phyloP scores from a whole-genome alignment of 2,888 invertebrate genomes.

The Latrodectus hesperus region DNA sequence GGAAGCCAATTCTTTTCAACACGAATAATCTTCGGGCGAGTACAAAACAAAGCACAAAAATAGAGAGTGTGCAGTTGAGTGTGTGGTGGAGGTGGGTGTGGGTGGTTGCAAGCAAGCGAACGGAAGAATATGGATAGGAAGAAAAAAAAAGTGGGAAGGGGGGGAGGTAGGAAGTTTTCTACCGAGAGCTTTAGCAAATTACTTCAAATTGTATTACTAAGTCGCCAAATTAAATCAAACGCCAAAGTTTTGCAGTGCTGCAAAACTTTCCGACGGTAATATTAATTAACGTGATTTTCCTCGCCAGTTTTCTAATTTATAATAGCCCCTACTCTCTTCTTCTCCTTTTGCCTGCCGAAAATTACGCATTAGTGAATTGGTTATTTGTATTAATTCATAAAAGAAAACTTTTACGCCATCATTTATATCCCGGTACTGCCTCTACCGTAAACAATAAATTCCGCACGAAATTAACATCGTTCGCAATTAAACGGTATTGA shows the following conservation, averaged over 20 bases:
- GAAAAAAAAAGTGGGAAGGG: slow-evolving; percentile 30
- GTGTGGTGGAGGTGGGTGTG: slow-evolving; percentile 28
- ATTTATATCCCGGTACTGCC: slow-evolving; percentile 67
- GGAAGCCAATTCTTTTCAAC: slow-evolving; percentile 63
- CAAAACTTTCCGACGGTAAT: slow-evolving; percentile 70
- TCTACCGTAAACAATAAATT: slow-evolving; percentile 69
- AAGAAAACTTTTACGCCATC: slow-evolving; percentile 69
- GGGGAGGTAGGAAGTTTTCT: slow-evolving; percentile 48
- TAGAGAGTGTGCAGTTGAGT: slow-evolving; percentile 58
- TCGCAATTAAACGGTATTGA: slow-evolving; percentile 70
- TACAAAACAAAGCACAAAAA: slow-evolving; percentile 68
- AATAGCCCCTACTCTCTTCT: slow-evolving; percentile 64
- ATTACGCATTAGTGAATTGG: slow-evolving; percentile 70
- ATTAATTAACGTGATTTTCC: slow-evolving; percentile 70
- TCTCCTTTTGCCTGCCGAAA: slow-evolving; percentile 62
- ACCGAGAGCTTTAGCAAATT: slow-evolving; percentile 69
- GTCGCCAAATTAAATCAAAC: slow-evolving; percentile 70
- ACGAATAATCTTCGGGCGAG: slow-evolving; percentile 62
- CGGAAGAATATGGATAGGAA: slow-evolving; percentile 67
- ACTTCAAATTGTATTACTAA: slow-evolving; percentile 70
- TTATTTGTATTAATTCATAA: slow-evolving; percentile 70
- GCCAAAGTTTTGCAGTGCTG: slow-evolving; percentile 68
- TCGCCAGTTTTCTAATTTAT: slow-evolving; percentile 69
- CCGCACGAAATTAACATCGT: slow-evolving; percentile 69
- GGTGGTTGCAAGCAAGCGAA: slow-evolving; percentile 27